A percentile compares a stretch with the other conserved stretches of the same genome.
phyloP scores from a whole-genome alignment of 2,113 vertebrate species.

The Tachysurus vachellii region DNA sequence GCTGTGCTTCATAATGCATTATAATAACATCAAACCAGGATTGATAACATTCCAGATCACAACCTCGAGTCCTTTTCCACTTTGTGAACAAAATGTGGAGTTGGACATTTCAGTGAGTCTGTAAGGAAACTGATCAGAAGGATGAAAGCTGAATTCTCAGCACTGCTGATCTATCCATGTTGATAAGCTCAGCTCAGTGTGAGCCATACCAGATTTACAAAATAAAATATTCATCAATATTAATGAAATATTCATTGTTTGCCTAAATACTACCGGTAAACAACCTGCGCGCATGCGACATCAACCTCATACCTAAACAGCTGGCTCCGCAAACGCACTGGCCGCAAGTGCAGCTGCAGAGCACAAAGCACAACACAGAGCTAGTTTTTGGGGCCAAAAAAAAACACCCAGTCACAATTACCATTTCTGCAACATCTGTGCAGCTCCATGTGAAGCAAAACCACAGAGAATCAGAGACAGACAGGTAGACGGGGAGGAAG shows the following conservation, averaged over 20 bases:
- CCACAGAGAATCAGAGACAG: neutral
- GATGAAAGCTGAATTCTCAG: neutral
- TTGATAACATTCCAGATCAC: neutral
- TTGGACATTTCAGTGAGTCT: neutral
- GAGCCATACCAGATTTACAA: neutral
- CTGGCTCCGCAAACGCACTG: too few species aligned
- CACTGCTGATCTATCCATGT: neutral
- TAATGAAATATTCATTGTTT: neutral
- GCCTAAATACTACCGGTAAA: neutral
- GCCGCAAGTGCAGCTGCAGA: neutral
- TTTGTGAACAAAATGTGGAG: neutral
- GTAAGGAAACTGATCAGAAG: neutral
- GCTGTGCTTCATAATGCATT: neutral
- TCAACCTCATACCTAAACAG: too few species aligned
- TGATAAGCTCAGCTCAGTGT: neutral
- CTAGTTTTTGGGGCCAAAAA: too few species aligned
- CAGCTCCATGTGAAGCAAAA: neutral
- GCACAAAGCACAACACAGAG: neutral
- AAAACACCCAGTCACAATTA: neutral
- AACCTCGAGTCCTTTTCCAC: neutral
- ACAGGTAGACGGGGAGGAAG: neutral
- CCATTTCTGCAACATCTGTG: neutral
- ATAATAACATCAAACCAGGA: too few species aligned
- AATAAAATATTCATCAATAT: constrained; percentile 4
- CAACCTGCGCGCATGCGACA: neutral